phyloP scores from a whole-genome alignment of 2,888 invertebrate genomes.

The Macropis europaea region DNA sequence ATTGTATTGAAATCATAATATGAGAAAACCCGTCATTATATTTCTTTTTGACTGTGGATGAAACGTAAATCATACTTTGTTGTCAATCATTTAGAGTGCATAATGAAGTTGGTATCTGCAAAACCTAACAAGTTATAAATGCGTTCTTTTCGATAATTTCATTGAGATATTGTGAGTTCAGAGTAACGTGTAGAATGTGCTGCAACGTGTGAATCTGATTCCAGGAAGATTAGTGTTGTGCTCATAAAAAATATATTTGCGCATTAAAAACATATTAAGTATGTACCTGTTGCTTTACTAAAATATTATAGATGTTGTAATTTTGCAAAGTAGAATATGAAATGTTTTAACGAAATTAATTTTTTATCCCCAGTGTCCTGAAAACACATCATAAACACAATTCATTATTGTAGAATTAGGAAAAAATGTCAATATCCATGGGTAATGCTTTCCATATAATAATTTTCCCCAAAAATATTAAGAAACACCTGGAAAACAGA shows the following conservation, averaged over 20 bases:
- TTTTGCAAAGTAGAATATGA: neutral
- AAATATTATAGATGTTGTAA: neutral
- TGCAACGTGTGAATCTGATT: no score
- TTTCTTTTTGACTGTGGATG: neutral
- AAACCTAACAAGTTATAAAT: no score
- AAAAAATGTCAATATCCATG: neutral
- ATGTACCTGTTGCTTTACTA: neutral
- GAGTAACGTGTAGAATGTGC: no score
- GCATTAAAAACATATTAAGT: neutral
- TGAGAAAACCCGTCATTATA: neutral
- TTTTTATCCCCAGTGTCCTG: slow-evolving; percentile 9
- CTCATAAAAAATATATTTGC: no score
- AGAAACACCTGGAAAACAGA: slow-evolving; percentile 21
- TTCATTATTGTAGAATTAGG: slow-evolving; percentile 5
- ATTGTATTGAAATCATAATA: neutral
- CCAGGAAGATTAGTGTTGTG: no score
- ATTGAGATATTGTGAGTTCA: no score
- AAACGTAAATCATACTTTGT: no score
- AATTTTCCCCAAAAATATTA: neutral
- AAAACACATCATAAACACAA: slow-evolving; percentile 10
- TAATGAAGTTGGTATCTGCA: no score
- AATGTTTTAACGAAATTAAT: neutral
- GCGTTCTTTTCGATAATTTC: no score
- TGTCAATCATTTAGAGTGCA: no score
- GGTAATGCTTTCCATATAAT: neutral